Evolutionary conservation across 2,113 vertebrate genomes (phyloP), one percentile per base, ranked within the genome.

Genomic region (Pangasianodon gigas): DNA sequence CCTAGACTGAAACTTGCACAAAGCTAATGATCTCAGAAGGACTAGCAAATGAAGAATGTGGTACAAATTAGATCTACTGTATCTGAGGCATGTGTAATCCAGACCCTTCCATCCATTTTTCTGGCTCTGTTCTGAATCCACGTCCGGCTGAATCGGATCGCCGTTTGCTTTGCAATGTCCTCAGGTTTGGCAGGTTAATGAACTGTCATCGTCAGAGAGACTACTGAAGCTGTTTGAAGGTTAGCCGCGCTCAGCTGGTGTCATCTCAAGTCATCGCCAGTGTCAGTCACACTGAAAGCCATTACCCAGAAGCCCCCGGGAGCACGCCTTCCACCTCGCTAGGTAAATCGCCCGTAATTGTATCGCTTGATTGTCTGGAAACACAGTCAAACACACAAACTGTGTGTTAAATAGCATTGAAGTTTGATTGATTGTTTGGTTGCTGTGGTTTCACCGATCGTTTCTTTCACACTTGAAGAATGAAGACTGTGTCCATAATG

Each of bases 271-370:
- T 92, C 82, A 69, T 88, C 79, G n/a, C 11, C 32, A 29, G 83
- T 90, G 92, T 88, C 93, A 92, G 58, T 93, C 91, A 92, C 69
- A 71, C 83, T 90, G 90, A 92, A 92, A 90, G 90, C 86, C 91
- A 92, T 92, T 93, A 93, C 80, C 89, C 89, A 90, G 92, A 93
- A 90, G 75, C 90, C 86, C 84, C 83, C 74, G 69, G 85, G 89
- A 91, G 84, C 77, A 88, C 84, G 37, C 37, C 84, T 92, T 85
- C 84, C n/a, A 48, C 86, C 87, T 89, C 80, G 37, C 16, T 79
- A 90, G 80, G 79, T 92, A 90, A 90, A 92, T 92, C 41, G 51
- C 37, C 69, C 48, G 58, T 92, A 90, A 92, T 90, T 89, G 87
- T 86, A 89, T 90, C 67, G 85, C 60, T 60, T 87, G 54, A 71